phyloP scores from a whole-genome alignment of 1,140 invertebrate genomes.

The Diplogasteroides magnus region DNA sequence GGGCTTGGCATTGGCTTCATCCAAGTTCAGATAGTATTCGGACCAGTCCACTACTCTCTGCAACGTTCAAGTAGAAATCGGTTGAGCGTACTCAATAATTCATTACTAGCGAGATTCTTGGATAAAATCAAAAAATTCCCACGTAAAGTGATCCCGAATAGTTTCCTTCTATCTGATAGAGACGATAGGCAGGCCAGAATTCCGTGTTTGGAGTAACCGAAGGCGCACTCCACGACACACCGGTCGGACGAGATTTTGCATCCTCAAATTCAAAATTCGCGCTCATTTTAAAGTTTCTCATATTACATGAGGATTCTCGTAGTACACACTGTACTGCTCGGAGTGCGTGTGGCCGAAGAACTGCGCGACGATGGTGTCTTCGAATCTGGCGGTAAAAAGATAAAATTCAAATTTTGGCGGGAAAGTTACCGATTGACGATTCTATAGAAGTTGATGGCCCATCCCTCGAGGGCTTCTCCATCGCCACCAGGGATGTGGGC shows the following conservation, averaged over 20 bases:
- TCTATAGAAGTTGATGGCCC: constrained; percentile 39
- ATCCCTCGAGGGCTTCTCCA: constrained; percentile 36
- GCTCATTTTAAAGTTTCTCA: not conserved
- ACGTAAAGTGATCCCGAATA: constrained; percentile 42
- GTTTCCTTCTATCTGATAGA: constrained; percentile 84
- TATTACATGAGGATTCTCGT: constrained; percentile 34
- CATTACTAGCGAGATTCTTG: not conserved
- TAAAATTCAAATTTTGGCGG: not conserved
- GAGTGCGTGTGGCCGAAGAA: constrained; percentile 92
- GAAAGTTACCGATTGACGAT: constrained; percentile 36
- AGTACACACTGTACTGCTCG: constrained; percentile 77
- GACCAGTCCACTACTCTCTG: constrained; percentile 42
- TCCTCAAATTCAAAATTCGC: constrained; percentile 13
- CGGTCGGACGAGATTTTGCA: constrained; percentile 33
- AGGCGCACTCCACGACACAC: constrained; percentile 37
- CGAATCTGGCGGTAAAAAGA: constrained; percentile 64
- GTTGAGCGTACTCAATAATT: not conserved
- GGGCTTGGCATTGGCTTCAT: constrained; percentile 34
- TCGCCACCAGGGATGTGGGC: constrained; percentile 40
- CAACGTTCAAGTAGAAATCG: constrained; percentile 2
- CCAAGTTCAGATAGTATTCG: constrained; percentile 42
- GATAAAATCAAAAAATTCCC: not conserved
- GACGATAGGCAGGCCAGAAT: constrained; percentile 87
- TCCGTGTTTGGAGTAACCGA: constrained; percentile 59
- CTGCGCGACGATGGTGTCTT: constrained; percentile 80